These are phyloP conservation scores for Micronycteris hirsuta DNA, from an alignment of 2,113 vertebrate species.

Conservation along the genomic window DNA sequence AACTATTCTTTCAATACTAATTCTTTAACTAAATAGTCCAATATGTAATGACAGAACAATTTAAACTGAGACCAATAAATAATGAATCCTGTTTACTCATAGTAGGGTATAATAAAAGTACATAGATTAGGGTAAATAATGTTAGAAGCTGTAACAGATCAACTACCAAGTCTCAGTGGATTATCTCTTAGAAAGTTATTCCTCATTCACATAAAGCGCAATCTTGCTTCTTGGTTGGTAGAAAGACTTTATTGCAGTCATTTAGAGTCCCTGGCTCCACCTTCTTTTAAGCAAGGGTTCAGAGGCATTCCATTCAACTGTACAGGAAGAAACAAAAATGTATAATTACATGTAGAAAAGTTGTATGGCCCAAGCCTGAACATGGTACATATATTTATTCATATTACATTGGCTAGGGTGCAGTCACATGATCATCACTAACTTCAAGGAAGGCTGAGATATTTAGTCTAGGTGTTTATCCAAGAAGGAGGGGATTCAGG, in stretches of 20 bases:
- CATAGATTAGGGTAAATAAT: neutral
- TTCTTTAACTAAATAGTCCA: neutral
- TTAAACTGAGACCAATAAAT: neutral
- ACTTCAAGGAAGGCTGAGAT: neutral
- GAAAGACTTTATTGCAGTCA: neutral
- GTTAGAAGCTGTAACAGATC: neutral
- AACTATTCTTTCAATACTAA: neutral
- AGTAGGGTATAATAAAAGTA: neutral
- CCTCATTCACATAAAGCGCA: neutral
- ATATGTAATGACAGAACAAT: neutral
- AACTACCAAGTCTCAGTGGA: neutral
- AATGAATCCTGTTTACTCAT: neutral
- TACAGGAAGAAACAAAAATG: neutral
- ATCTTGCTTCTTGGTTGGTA: neutral
- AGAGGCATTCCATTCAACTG: neutral
- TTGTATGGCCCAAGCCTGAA: neutral
- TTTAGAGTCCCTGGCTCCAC: neutral
- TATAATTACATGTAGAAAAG: neutral
- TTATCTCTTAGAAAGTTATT: neutral
- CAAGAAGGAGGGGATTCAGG: neutral
- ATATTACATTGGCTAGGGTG: neutral
- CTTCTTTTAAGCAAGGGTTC: neutral
- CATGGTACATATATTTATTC: neutral
- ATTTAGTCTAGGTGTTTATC: neutral
- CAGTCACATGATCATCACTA: neutral